Conservation (phyloP, 1,140 invertebrate species). For the Magallana ariakensis region DNA sequence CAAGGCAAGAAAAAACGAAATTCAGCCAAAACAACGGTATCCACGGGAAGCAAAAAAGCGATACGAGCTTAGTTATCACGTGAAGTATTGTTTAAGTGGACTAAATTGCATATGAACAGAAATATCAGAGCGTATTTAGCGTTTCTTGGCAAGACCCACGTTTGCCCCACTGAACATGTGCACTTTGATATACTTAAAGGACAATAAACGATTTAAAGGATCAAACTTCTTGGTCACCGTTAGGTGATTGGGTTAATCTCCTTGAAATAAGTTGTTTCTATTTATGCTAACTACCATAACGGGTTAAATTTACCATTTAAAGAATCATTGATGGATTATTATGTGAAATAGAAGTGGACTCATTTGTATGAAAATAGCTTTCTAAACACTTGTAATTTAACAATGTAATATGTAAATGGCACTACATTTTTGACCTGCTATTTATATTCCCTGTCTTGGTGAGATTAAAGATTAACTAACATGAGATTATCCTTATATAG, state of each 20-base stretch:
- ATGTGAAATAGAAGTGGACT: too few species aligned
- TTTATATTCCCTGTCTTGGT: too few species aligned
- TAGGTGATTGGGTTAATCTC: conserved; percentile 10
- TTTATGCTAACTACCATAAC: conserved; percentile 2
- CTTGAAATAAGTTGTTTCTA: not conserved
- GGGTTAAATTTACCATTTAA: not conserved
- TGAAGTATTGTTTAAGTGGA: too few species aligned
- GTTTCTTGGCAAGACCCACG: not conserved
- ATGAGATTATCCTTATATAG: too few species aligned
- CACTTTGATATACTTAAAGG: not conserved
- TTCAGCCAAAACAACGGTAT: not conserved
- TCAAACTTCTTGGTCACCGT: not conserved
- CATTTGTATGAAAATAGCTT: too few species aligned
- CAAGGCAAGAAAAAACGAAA: conserved; percentile 34
- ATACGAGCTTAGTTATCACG: not conserved
- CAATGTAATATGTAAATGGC: too few species aligned
- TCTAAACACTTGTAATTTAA: too few species aligned
- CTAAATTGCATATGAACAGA: too few species aligned
- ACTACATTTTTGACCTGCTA: too few species aligned
- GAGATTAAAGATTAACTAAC: too few species aligned
- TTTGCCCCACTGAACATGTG: not conserved
- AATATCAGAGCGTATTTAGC: not conserved
- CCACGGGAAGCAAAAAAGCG: conserved; percentile 6
- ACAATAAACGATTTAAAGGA: not conserved
- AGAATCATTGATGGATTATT: not conserved